A percentile compares a stretch with the other conserved stretches of the same genome.
These are phyloP conservation scores for Eolophus roseicapilla DNA, from an alignment of 2,113 vertebrate species.

Conservation along the genomic window DNA sequence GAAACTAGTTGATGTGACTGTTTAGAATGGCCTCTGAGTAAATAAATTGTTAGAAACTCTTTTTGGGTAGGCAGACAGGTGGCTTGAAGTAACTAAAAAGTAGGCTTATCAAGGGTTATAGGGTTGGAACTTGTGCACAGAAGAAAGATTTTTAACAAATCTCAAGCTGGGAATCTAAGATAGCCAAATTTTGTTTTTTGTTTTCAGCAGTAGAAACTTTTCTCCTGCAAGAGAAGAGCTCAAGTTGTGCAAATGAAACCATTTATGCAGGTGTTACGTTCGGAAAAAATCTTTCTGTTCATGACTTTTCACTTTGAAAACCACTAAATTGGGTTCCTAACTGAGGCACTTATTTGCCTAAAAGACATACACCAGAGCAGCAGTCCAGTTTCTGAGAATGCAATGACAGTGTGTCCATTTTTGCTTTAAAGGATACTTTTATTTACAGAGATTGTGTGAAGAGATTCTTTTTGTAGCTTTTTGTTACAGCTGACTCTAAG, in stretches of 20 bases:
- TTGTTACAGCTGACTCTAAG: not conserved
- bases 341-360: not conserved
- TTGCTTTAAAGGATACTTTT: not conserved
- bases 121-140: not conserved
- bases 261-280: not conserved
- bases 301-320: not conserved
- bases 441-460: not conserved
- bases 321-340: not conserved
- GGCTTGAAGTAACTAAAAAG: not conserved
- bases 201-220: not conserved
- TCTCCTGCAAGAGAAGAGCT: not conserved
- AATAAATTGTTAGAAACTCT: not conserved
- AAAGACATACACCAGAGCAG: not conserved
- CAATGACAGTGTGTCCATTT: not conserved
- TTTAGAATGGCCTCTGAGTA: not conserved
- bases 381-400: not conserved
- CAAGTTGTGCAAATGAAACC: not conserved
- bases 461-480: not conserved
- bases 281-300: not conserved
- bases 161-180: not conserved
- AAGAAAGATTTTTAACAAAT: not conserved
- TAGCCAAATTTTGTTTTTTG: not conserved
- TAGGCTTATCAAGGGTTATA: not conserved
- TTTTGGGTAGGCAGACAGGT: not conserved
- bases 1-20: not conserved